Conservation (phyloP, 2,888 invertebrate genomes). For the Leptinotarsa tumamoca region DNA sequence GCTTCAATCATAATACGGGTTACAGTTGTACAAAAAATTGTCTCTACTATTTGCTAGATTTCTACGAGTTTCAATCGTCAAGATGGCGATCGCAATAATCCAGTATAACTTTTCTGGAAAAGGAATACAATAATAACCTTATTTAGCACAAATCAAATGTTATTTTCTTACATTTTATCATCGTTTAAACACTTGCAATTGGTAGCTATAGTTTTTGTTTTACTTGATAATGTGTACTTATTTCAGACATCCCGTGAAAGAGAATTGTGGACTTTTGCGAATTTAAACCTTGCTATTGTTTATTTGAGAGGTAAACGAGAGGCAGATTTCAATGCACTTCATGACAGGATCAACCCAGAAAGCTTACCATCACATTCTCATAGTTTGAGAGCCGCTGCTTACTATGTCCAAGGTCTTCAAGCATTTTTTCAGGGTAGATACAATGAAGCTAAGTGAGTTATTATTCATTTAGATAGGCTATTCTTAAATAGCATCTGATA, state of each 20-base stretch:
- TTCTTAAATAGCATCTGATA: neutral
- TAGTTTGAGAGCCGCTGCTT: conserved; percentile 94
- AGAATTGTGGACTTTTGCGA: conserved; percentile 94
- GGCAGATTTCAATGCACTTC: conserved; percentile 85
- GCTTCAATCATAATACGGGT: no score
- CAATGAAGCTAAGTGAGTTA: conserved; percentile 94
- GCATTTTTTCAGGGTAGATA: conserved; percentile 96
- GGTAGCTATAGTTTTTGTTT: neutral
- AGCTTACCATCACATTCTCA: conserved; percentile 91
- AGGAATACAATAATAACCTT: no score
- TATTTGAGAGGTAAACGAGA: conserved; percentile 92
- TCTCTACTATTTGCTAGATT: no score
- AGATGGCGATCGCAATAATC: no score
- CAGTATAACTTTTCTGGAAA: no score
- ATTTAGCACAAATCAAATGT: neutral
- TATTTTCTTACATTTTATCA: neutral
- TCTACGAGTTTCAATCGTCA: no score
- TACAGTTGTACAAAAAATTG: no score
- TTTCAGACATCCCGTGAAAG: conserved; percentile 85
- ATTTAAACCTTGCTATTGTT: conserved; percentile 95
- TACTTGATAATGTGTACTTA: conserved; percentile 12
- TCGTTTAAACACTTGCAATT: neutral
- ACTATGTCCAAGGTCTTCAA: conserved; percentile 96
- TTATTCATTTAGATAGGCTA: neutral
- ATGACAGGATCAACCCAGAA: conserved; percentile 94